Evolutionary conservation across 2,797 vertebrate species (phyloP).

Genomic region (Peromyscus aztecus): DNA sequence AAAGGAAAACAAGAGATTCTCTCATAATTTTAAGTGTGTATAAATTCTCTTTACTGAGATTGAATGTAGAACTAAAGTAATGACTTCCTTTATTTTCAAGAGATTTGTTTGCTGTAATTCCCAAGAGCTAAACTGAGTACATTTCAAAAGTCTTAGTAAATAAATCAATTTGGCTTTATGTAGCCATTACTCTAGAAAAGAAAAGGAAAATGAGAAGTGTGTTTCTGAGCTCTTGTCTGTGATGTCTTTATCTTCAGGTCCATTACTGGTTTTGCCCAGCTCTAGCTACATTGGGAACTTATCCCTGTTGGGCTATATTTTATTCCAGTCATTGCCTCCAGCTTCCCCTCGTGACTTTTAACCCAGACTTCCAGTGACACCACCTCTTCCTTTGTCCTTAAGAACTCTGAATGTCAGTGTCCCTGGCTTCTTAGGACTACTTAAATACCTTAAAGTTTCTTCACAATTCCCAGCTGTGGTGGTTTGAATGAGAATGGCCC

Average conservation of each 20-base stretch:
- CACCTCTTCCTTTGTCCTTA: background rate
- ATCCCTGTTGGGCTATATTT: background rate
- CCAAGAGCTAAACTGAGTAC: background rate
- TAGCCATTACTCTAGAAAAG: constrained; percentile 31
- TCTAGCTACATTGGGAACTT: background rate
- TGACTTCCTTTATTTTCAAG: constrained; percentile 61
- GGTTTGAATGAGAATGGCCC: background rate
- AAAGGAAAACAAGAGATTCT: constrained; percentile 20
- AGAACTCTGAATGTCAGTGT: background rate
- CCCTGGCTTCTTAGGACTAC: background rate
- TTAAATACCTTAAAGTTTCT: background rate
- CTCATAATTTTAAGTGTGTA: background rate
- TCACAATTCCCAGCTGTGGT: background rate
- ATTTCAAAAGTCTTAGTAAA: constrained; percentile 56
- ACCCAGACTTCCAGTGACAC: background rate
- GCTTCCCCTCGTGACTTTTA: background rate
- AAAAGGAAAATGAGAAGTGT: constrained; percentile 33
- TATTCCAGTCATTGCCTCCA: background rate
- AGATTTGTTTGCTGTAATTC: background rate
- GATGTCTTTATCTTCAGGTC: background rate
- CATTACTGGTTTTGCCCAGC: background rate
- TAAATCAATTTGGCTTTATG: constrained; percentile 43
- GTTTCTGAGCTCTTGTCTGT: background rate
- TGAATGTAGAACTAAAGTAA: constrained; percentile 30
- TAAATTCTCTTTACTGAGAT: constrained; percentile 42